These are phyloP conservation scores for Oxycera nigricornis DNA, from an alignment of 2,888 invertebrate species.

Conservation along the genomic window DNA sequence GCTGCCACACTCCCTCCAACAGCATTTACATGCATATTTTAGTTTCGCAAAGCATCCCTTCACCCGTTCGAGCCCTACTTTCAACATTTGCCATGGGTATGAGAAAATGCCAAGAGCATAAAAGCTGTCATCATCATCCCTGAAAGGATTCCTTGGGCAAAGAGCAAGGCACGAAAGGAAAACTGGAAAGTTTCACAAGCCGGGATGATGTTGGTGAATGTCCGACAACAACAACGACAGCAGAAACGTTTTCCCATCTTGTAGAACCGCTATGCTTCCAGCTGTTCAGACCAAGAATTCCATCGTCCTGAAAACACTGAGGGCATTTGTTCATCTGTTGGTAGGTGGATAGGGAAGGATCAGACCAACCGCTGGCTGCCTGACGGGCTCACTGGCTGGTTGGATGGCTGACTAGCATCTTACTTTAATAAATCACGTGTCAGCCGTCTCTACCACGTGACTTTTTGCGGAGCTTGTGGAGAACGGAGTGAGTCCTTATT, in stretches of 20 bases:
- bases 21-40: neutral
- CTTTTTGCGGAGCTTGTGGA: neutral
- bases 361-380: slow-evolving; percentile 20
- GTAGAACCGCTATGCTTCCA: neutral
- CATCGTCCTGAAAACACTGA: slow-evolving; percentile 6
- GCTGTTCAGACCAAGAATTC: neutral
- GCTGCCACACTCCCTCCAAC: neutral
- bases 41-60: neutral
- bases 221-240: neutral
- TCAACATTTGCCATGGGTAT: neutral
- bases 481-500: neutral
- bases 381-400: neutral
- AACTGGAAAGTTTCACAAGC: slow-evolving; percentile 7
- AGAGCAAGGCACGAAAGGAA: neutral
- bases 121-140: slow-evolving; percentile 37
- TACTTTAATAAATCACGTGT: slow-evolving; percentile 45
- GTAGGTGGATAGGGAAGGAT: neutral
- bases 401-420: slow-evolving; percentile 13
- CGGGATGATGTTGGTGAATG: neutral
- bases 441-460: slow-evolving; percentile 42
- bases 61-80: neutral
- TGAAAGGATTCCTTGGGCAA: slow-evolving; percentile 8
- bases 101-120: slow-evolving; percentile 22
- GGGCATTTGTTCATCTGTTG: neutral
- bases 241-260: neutral